Percentiles rank a stretch among this genome's conserved stretches.
Conservation (phyloP, 2,797 vertebrate genomes). For the Sphenodon punctatus region DNA sequence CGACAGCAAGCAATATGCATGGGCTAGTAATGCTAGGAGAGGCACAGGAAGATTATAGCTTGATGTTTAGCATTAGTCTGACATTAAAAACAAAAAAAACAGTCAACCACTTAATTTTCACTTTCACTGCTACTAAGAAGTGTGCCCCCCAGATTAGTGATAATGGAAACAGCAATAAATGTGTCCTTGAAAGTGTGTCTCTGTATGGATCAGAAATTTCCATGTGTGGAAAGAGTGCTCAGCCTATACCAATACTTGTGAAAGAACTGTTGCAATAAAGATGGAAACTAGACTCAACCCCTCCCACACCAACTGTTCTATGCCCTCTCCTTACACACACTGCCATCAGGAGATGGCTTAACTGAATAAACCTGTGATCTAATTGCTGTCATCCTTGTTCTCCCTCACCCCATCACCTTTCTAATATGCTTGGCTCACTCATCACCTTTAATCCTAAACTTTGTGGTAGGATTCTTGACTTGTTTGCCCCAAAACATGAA, state of each 20-base stretch:
- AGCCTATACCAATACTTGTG: fast-evolving
- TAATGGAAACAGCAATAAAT: not conserved
- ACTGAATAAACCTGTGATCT: not conserved
- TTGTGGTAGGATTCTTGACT: too few relatives aligned
- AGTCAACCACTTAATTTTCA: fast-evolving
- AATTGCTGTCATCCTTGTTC: slow-evolving; percentile 18
- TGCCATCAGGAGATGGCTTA: not conserved
- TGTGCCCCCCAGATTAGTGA: not conserved
- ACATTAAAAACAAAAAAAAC: not conserved
- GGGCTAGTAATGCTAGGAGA: not conserved
- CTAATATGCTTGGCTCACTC: fast-evolving
- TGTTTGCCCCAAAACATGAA: too few relatives aligned
- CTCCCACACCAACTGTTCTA: not conserved
- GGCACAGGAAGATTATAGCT: not conserved
- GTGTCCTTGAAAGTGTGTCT: slow-evolving; percentile 15
- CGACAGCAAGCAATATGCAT: not conserved
- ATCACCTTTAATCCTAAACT: too few relatives aligned
- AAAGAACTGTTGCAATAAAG: not conserved
- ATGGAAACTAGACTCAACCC: not conserved
- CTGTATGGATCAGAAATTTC: not conserved
- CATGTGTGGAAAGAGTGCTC: not conserved
- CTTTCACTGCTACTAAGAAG: not conserved
- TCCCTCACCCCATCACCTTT: not conserved
- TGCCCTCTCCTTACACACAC: not conserved
- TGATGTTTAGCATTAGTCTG: not conserved